phyloP scores from a whole-genome alignment of 2,797 vertebrate genomes.

The Sebastes trivittatus region DNA sequence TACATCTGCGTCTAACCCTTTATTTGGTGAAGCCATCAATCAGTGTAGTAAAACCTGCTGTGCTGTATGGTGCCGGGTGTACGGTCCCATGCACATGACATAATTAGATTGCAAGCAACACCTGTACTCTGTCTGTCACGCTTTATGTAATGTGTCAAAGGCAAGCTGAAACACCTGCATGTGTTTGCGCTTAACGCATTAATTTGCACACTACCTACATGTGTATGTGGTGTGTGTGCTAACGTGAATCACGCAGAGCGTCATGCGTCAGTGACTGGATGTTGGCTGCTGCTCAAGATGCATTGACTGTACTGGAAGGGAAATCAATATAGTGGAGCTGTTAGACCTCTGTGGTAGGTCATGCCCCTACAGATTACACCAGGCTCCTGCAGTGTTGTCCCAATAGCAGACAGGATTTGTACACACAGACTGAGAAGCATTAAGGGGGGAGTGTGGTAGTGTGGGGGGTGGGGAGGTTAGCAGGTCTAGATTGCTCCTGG shows the following conservation, averaged over 20 bases:
- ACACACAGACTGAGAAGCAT: conserved; percentile 31
- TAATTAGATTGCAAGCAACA: conserved; percentile 36
- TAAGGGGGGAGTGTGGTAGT: background rate
- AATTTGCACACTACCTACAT: background rate
- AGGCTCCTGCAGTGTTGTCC: conserved; percentile 30
- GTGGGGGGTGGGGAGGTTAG: background rate
- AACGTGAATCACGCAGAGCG: background rate
- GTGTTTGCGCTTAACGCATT: background rate
- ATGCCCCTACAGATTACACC: conserved; percentile 34
- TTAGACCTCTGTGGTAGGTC: conserved; percentile 35
- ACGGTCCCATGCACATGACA: conserved; percentile 4
- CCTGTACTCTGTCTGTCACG: conserved; percentile 24
- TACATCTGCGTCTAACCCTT: conserved; percentile 27
- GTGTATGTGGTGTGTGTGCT: background rate
- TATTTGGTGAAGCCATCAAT: conserved; percentile 37
- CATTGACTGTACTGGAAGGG: conserved; percentile 13
- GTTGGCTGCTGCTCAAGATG: background rate
- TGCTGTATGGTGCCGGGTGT: background rate
- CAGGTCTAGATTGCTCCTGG: background rate
- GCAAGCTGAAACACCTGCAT: background rate
- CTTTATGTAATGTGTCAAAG: background rate
- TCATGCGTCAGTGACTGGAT: background rate
- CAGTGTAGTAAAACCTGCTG: conserved; percentile 21
- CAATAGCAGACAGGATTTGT: conserved; percentile 46
- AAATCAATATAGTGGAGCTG: conserved; percentile 54